These are phyloP conservation scores for cattle (Bos taurus) DNA, from an alignment of 2,113 vertebrate genomes.

Conservation along the genomic window DNA sequence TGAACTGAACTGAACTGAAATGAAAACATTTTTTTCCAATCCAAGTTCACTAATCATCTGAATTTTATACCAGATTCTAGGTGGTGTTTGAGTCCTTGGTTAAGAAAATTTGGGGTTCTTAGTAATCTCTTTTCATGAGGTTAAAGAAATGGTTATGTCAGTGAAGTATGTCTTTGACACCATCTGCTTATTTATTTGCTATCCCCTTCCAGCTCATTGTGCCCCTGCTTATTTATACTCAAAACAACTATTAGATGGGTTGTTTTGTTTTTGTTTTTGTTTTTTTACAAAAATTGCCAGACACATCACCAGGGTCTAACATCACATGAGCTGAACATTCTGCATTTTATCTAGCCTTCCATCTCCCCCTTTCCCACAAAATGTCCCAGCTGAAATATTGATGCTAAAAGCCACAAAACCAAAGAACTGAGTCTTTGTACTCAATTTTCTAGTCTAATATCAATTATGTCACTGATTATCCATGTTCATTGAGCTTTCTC, in stretches of 20 bases:
- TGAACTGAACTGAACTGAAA: no score
- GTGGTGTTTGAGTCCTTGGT: neutral
- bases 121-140: neutral
- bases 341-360: neutral
- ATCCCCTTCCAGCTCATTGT: neutral
- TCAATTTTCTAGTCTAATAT: neutral
- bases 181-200: neutral
- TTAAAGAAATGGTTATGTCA: neutral
- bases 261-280: rapidly evolving
- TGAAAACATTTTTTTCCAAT: neutral
- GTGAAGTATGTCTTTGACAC: neutral
- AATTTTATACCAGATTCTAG: neutral
- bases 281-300: neutral
- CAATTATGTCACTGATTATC: neutral
- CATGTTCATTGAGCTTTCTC: neutral
- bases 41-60: neutral
- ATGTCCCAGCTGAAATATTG: neutral
- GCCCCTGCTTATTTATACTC: neutral
- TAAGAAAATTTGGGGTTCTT: neutral
- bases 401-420: neutral
- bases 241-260: neutral
- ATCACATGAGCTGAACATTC: neutral
- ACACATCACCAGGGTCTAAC: neutral
- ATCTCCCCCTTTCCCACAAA: neutral
- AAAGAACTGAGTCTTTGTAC: neutral